Percentiles rank a stretch among this genome's conserved stretches.
phyloP scores from a whole-genome alignment of 1,140 invertebrate genomes.

The Metaphire vulgaris region DNA sequence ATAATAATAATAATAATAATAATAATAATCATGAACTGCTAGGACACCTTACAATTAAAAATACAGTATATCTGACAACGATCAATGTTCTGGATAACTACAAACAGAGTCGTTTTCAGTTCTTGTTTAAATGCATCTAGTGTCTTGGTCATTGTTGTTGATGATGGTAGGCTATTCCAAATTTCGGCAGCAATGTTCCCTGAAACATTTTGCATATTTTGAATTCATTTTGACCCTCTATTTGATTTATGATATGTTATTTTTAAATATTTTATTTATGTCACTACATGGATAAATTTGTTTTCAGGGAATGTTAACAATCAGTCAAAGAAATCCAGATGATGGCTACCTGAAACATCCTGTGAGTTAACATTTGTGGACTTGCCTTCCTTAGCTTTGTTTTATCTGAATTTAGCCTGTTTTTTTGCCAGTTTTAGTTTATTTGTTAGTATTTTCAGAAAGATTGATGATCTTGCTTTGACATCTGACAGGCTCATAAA shows the following conservation, averaged over 20 bases:
- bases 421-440: neutral
- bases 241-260: neutral
- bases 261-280: neutral
- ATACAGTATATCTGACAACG: too few relatives aligned
- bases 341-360: slow-evolving; percentile 68
- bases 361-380: slow-evolving; percentile 46
- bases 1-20: too few relatives aligned
- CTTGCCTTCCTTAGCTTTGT: neutral
- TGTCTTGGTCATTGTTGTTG: too few relatives aligned
- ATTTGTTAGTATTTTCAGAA: neutral
- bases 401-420: neutral
- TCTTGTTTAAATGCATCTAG: too few relatives aligned
- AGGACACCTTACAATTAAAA: too few relatives aligned
- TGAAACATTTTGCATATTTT: too few relatives aligned
- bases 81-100: too few relatives aligned
- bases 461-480: neutral
- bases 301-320: slow-evolving; percentile 64
- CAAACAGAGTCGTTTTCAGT: too few relatives aligned
- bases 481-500: too few relatives aligned
- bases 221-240: neutral
- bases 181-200: too few relatives aligned
- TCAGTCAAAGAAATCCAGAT: slow-evolving; percentile 71
- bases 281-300: neutral
- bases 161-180: too few relatives aligned
- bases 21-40: too few relatives aligned